Evolutionary conservation across 2,113 vertebrate species (phyloP).

Genomic region (Corythornis cristatus): DNA sequence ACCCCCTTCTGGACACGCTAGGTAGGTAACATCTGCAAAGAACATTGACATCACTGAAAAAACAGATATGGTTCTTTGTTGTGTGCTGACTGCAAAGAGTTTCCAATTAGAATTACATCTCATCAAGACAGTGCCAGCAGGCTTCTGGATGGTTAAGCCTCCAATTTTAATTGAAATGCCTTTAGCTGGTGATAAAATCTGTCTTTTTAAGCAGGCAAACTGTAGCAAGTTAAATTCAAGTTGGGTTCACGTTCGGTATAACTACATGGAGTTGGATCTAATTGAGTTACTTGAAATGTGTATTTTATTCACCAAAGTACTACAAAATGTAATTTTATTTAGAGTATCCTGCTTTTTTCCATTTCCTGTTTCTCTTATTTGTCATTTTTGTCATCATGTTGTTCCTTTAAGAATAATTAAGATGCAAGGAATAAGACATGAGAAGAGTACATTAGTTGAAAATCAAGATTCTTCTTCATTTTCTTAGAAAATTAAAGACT

Average conservation of each 20-base stretch:
- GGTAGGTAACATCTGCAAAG: neutral
- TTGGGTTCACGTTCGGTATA: constrained; percentile 32
- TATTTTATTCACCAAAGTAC: constrained; percentile 1
- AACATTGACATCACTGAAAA: neutral
- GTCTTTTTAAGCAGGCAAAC: constrained; percentile 41
- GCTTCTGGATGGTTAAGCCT: constrained; percentile 9
- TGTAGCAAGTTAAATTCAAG: neutral
- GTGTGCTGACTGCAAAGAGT: neutral
- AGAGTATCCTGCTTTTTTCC: neutral
- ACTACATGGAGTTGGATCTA: constrained; percentile 20
- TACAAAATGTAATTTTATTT: neutral
- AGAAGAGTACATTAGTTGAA: neutral
- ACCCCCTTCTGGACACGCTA: fast-evolving
- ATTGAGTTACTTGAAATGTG: constrained; percentile 6
- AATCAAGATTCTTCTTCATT: neutral
- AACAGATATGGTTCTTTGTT: neutral
- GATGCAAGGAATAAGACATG: neutral
- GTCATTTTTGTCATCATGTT: neutral
- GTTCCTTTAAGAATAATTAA: neutral
- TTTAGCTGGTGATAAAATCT: constrained; percentile 51
- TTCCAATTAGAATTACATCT: constrained; percentile 14
- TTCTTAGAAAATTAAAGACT: neutral
- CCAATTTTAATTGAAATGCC: constrained; percentile 55
- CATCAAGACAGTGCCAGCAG: neutral
- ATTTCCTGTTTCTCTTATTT: neutral